Conservation (phyloP, 2,797 vertebrate species). For the Acridotheres tristis region DNA sequence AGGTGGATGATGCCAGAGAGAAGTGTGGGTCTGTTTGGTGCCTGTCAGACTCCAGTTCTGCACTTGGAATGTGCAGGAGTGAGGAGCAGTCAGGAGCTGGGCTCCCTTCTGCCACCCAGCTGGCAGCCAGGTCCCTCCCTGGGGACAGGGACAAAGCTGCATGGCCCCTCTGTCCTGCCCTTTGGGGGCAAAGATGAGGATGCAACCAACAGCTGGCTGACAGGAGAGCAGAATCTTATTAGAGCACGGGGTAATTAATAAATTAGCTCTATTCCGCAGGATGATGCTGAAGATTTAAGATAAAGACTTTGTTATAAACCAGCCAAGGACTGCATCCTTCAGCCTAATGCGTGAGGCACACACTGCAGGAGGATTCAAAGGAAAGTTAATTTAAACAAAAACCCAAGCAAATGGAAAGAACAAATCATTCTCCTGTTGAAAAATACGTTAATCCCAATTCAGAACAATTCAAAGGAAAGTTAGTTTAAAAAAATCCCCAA, state of each 20-base stretch:
- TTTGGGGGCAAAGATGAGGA: neutral
- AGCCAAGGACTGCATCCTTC: neutral
- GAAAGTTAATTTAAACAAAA: neutral
- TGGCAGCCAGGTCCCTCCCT: neutral
- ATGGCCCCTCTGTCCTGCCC: neutral
- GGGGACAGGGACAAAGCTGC: neutral
- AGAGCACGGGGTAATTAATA: neutral
- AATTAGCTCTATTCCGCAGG: neutral
- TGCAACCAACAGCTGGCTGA: neutral
- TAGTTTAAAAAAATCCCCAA: neutral
- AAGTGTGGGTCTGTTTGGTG: neutral
- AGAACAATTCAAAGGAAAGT: neutral
- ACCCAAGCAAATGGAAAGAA: neutral
- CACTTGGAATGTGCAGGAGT: accelerated
- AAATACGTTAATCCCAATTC: neutral
- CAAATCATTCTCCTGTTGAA: neutral
- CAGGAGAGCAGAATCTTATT: neutral
- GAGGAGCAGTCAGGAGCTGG: neutral
- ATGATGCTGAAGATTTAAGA: neutral
- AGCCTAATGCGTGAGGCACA: neutral
- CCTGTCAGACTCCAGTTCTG: neutral
- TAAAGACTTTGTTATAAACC: neutral
- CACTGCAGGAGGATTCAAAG: neutral
- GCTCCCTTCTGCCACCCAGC: neutral
- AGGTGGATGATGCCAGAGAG: neutral